Evolutionary conservation across 2,888 invertebrate genomes (phyloP), one percentile per base, ranked within the genome.

Genomic region (Caenorhabditis uteleia): DNA sequence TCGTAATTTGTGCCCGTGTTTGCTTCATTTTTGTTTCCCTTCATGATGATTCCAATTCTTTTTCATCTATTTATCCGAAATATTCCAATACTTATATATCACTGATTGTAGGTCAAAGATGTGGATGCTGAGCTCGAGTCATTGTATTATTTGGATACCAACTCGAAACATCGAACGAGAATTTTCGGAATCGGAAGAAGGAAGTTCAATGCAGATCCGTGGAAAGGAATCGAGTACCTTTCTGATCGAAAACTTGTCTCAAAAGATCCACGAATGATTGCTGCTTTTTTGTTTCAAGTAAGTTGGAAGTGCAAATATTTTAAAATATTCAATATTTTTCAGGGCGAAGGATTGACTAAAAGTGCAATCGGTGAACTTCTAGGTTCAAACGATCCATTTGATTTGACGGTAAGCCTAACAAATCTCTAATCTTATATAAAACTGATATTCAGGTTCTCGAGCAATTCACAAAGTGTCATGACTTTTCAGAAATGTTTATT

Each of bases 291-390:
- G 46, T 43, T 43, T 26, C 25, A 51, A 36, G 39, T 33, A 20
- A 10, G 16, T 39, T 14, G 21, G 23, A 18, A 18, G 20, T n/a
- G 4, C 18, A 7, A 18, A 20, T 16, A 21, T 12, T 40, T 23
- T 23, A 14, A 12, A 25, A 33, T 40, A 10, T 39, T 25, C 6
- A 10, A 3, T 25, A 14, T 23, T 51, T 62, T 64, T 4, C 40
- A 70, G 69, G 70, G 70, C 20, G 73, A 70, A 47, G 75, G 75
- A 0, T 56, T 75, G 14, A 68, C 70, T 8, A 75, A 75, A 53
- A 49, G 49, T 16, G 55, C 70, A 8, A 68, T 75, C 27, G 75
- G 75, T 12, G 75, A 75, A 14, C 51, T 60, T 16, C 62, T 75
- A 1, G 75, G 75, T 20, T 56, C 58, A 27, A 67, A 75, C 38